Evolutionary conservation across 2,888 invertebrate species (phyloP).

Genomic region (Stenotaenia linearis): DNA sequence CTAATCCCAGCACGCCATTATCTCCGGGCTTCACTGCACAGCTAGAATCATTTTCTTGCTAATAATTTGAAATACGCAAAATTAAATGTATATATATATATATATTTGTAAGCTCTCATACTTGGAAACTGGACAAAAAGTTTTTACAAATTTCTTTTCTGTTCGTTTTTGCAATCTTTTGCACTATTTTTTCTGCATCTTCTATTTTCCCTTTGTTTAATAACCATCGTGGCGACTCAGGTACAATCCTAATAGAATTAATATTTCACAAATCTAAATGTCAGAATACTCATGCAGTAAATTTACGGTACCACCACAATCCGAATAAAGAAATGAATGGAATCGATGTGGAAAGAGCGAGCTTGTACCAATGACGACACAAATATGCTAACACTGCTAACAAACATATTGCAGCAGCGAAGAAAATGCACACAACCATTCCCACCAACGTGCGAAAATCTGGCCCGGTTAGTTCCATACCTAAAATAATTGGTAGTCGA

Average conservation of each 20-base stretch:
- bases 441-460: constrained; percentile 59
- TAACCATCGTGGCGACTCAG: constrained; percentile 89
- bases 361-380: constrained; percentile 58
- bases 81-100: too few species aligned
- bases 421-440: constrained; percentile 61
- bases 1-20: neutral
- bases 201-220: constrained; percentile 72
- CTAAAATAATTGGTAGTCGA: constrained; percentile 40
- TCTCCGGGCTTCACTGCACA: neutral
- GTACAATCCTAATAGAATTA: constrained; percentile 58
- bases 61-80: neutral
- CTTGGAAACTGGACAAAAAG: constrained; percentile 58
- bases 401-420: constrained; percentile 71
- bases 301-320: constrained; percentile 33
- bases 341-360: constrained; percentile 59
- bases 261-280: neutral
- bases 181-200: constrained; percentile 72
- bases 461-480: constrained; percentile 61
- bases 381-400: constrained; percentile 63
- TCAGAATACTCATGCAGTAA: too few species aligned
- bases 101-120: too few species aligned
- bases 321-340: constrained; percentile 48
- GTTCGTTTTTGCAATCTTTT: constrained; percentile 71
- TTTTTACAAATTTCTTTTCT: constrained; percentile 56
- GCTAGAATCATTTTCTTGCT: neutral